A percentile compares a stretch with the other conserved stretches of the same genome.
Evolutionary conservation across 1,140 invertebrate genomes (phyloP).

Genomic region (Bombus polaris): DNA sequence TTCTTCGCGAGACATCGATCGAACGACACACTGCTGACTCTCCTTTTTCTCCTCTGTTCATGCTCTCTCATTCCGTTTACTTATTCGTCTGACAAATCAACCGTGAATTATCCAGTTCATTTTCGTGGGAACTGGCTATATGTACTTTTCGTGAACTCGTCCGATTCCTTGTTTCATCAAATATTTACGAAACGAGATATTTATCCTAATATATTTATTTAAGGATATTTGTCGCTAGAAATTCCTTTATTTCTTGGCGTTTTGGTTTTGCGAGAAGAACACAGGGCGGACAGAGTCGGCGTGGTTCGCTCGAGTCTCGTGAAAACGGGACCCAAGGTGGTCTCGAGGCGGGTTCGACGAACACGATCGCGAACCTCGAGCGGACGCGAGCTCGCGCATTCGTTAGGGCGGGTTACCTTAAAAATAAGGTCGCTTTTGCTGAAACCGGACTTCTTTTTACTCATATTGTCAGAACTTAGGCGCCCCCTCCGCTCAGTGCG

Average conservation of each 20-base stretch:
- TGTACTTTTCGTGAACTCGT: no score
- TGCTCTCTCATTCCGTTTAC: neutral
- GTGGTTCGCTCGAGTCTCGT: constrained; percentile 69
- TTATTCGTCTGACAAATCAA: neutral
- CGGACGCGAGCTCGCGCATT: constrained; percentile 79
- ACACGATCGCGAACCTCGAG: constrained; percentile 61
- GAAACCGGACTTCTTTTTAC: constrained; percentile 93
- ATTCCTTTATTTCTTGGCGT: neutral
- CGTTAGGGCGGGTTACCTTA: constrained; percentile 91
- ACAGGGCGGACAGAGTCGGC: constrained; percentile 8
- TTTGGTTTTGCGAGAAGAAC: neutral
- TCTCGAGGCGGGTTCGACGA: constrained; percentile 65
- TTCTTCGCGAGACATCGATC: constrained; percentile 62
- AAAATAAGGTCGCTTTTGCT: constrained; percentile 98
- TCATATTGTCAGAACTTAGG: constrained; percentile 93
- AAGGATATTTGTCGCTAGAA: neutral
- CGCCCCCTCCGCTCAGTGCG: constrained; percentile 96
- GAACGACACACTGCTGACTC: constrained; percentile 36
- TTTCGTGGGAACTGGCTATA: neutral
- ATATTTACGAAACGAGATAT: neutral
- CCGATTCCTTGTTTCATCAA: neutral
- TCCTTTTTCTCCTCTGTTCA: neutral
- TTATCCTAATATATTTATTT: neutral
- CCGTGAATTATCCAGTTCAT: neutral
- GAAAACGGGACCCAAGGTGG: constrained; percentile 60